Base-by-base conservation (phyloP, 2,113 vertebrate species). In the Tupaia chinensis region DNA sequence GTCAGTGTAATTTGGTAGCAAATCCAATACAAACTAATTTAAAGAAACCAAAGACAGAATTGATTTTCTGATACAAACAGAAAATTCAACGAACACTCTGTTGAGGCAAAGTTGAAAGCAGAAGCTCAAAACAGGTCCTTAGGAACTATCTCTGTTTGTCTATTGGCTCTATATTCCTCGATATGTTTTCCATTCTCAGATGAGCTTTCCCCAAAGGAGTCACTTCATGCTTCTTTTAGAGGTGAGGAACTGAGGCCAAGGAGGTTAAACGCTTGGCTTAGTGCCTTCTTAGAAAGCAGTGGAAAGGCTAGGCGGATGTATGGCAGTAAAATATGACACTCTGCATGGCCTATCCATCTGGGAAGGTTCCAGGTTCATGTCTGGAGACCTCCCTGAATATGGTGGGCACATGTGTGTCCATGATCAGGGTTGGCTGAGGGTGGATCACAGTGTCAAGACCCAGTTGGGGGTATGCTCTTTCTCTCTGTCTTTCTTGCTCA, bases 31-130 rank as follows among this genome's bases (percentile, higher is more conserved):
- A 78, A 78, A 94, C 9, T 77, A 22, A 78, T 56, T 85, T 90
- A 66, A 92, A 82, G 77, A 96, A 96, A 44, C n/a, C 73, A 89
- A 97, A 90, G 44, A 53, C 10, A 82, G 10, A 60, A 60, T 73
- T 27, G 61, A 53, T 91, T 78, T 72, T 61, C 56, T 93, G 58
- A n/a, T 58, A 74, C 90, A 90, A 93, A 85, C 44, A 61, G 82
- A 88, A 85, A 53, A 81, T 29, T n/a, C 58, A 44, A 25, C 20
- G 44, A 74, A 8, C n/a, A 69, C 23, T 61, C 29, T 27, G 16
- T 6, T 44, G 63, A 76, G 69, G 58, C n/a, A 88, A 87, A 32
- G 27, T 1, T 84, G 72, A 76, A 80, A 69, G 13, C 60, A 73
- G 54, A 34, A 85, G 66, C 72, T 56, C 60, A 29, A 77, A 20